These are phyloP conservation scores for Motacilla tschutschensis DNA, from an alignment of 2,113 vertebrate genomes.

Conservation along the genomic window DNA sequence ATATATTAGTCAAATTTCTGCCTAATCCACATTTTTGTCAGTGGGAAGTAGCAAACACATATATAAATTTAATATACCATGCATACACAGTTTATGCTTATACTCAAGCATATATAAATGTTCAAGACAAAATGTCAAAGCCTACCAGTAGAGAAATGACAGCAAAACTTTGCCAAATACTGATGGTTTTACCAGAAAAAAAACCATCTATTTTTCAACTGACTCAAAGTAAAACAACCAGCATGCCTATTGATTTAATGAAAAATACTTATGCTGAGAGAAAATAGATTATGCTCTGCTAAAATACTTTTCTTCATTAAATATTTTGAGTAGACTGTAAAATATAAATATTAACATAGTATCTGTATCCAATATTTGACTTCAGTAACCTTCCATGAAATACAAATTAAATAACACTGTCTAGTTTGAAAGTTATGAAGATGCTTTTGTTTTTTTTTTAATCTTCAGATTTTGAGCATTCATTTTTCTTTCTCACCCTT, in stretches of 20 bases:
- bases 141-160: neutral
- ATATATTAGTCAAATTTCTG: neutral
- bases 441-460: neutral
- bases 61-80: neutral
- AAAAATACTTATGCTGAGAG: rapidly evolving
- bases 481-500: neutral
- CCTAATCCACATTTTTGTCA: neutral
- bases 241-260: neutral
- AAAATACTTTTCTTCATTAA: neutral
- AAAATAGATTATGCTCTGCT: neutral
- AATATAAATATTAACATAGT: neutral
- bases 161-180: neutral
- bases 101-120: neutral
- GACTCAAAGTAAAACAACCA: neutral
- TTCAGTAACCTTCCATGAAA: neutral
- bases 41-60: neutral
- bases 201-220: neutral
- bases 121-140: neutral
- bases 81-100: neutral
- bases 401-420: neutral
- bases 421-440: neutral
- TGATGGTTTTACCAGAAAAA: neutral
- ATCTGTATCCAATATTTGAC: rapidly evolving
- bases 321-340: neutral
- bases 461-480: neutral